These are phyloP conservation scores for Eristalis tenax DNA, from an alignment of 2,888 invertebrate species.

Conservation along the genomic window DNA sequence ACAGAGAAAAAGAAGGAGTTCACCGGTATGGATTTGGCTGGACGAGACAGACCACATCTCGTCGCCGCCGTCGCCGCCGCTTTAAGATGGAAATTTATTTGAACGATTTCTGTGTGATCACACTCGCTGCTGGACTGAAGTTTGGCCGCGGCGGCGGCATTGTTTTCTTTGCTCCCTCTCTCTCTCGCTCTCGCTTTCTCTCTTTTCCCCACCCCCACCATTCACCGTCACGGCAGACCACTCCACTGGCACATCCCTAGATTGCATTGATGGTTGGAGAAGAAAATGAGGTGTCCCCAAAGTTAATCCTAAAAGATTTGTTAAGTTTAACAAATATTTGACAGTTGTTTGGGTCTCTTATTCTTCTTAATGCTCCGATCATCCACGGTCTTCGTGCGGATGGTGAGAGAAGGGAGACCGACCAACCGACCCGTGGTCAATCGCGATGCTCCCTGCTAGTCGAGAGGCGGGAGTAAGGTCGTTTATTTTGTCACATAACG, in stretches of 20 bases:
- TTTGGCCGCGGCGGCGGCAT: constrained; percentile 53
- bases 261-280: constrained; percentile 7
- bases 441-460: background rate
- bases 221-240: background rate
- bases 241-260: background rate
- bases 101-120: constrained; percentile 63
- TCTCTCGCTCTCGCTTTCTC: background rate
- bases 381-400: background rate
- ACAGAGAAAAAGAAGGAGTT: constrained; percentile 21
- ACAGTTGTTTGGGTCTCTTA: constrained; percentile 61
- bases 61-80: constrained; percentile 4
- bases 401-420: background rate
- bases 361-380: constrained; percentile 17
- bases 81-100: constrained; percentile 71
- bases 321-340: constrained; percentile 72
- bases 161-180: constrained; percentile 48
- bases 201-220: background rate
- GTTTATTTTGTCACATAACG: constrained; percentile 71
- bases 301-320: constrained; percentile 72
- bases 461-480: constrained; percentile 61
- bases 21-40: background rate
- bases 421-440: background rate
- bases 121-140: constrained; percentile 15
- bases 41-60: constrained; percentile 7
- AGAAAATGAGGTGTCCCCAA: constrained; percentile 45